phyloP scores from a whole-genome alignment of 2,888 invertebrate genomes.

The Gryllus longicercus region DNA sequence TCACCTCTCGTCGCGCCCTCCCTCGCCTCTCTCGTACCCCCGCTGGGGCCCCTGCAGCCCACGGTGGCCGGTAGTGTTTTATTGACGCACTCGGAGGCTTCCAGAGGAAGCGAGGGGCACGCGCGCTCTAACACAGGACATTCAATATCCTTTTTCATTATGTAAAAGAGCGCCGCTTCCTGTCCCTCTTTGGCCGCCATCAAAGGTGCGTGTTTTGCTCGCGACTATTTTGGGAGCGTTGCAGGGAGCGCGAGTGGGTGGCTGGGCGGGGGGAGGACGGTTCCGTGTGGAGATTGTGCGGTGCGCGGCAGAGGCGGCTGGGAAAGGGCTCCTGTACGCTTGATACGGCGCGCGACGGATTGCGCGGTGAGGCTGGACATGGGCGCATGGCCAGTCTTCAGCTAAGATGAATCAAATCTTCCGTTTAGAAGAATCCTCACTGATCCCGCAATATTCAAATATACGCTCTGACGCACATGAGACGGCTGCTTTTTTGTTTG shows the following conservation, averaged over 20 bases:
- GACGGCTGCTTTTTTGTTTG: too few relatives aligned
- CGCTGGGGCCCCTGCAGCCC: neutral
- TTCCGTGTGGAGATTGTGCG: neutral
- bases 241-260: neutral
- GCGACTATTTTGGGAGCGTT: neutral
- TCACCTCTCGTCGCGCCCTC: too few relatives aligned
- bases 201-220: neutral
- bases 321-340: neutral
- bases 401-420: too few relatives aligned
- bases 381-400: neutral
- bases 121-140: neutral
- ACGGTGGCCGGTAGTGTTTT: neutral
- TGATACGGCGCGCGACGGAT: neutral
- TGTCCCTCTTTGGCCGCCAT: neutral
- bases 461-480: too few relatives aligned
- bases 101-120: constrained; percentile 17
- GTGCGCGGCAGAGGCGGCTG: neutral
- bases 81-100: neutral
- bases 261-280: neutral
- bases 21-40: neutral
- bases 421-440: too few relatives aligned
- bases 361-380: neutral
- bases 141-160: constrained; percentile 17
- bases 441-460: too few relatives aligned
- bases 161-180: constrained; percentile 6